Percentiles rank a stretch among this genome's conserved stretches.
Evolutionary conservation across 2,888 invertebrate genomes (phyloP).

Genomic region (Ceramica pisi): DNA sequence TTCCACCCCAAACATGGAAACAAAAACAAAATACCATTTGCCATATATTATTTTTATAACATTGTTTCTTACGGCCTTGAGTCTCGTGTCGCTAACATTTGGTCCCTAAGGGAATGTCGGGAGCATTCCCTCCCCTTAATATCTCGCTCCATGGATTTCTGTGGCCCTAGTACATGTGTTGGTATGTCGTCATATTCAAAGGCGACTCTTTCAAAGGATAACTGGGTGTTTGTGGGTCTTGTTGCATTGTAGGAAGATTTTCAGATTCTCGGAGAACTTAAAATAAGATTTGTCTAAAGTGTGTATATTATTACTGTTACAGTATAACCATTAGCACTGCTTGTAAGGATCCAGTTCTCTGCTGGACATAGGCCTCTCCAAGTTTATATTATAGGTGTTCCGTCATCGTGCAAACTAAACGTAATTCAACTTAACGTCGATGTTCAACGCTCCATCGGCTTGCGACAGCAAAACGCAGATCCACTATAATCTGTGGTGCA

Average conservation of each 20-base stretch:
- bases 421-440: too few species aligned
- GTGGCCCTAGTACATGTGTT: slow-evolving; percentile 43
- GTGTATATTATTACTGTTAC: too few species aligned
- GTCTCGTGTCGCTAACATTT: slow-evolving; percentile 55
- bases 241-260: not conserved
- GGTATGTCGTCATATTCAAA: slow-evolving; percentile 58
- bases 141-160: slow-evolving; percentile 62
- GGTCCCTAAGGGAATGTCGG: slow-evolving; percentile 51
- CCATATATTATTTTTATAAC: slow-evolving; percentile 64
- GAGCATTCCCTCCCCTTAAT: slow-evolving; percentile 58
- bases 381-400: too few species aligned
- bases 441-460: too few species aligned
- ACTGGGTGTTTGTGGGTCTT: slow-evolving; percentile 6
- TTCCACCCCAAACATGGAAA: slow-evolving; percentile 36
- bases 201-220: slow-evolving; percentile 46
- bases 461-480: too few species aligned
- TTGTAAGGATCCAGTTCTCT: too few species aligned
- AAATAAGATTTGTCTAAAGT: not conserved
- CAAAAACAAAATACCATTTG: slow-evolving; percentile 58
- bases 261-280: not conserved
- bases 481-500: too few species aligned
- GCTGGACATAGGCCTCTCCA: too few species aligned
- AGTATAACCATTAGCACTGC: too few species aligned
- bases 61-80: slow-evolving; percentile 61
- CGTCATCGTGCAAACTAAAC: too few species aligned